Conservation (phyloP, 2,113 vertebrate genomes). For the Mobula hypostoma region DNA sequence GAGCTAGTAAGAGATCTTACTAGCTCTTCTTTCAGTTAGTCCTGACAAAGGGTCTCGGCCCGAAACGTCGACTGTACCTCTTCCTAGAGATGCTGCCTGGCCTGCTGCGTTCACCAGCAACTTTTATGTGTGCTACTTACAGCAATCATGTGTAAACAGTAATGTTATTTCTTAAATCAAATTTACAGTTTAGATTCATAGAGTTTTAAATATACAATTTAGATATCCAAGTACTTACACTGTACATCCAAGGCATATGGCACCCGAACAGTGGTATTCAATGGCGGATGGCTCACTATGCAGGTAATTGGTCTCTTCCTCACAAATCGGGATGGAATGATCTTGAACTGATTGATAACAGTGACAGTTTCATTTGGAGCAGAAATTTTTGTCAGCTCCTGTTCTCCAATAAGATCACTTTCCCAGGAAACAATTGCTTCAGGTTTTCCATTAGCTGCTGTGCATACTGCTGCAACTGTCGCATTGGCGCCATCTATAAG, state of each 20-base stretch:
- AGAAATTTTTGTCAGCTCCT: slow-evolving; percentile 57
- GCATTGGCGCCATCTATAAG: slow-evolving; percentile 78
- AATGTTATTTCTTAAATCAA: too few species aligned
- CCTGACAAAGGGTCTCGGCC: too few species aligned
- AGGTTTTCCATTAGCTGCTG: slow-evolving; percentile 81
- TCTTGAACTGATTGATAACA: slow-evolving; percentile 67
- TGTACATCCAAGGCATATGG: slow-evolving; percentile 76
- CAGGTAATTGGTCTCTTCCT: slow-evolving; percentile 80
- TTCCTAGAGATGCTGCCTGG: too few species aligned
- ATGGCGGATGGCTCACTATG: slow-evolving; percentile 80
- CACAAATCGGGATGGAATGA: slow-evolving; percentile 72
- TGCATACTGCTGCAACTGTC: slow-evolving; percentile 81
- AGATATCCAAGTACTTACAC: slow-evolving; percentile 68
- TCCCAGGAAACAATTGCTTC: slow-evolving; percentile 84
- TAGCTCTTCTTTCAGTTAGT: too few species aligned
- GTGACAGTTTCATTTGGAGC: slow-evolving; percentile 79
- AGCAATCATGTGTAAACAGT: background rate
- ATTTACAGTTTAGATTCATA: background rate
- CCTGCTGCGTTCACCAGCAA: too few species aligned
- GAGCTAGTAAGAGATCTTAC: too few species aligned
- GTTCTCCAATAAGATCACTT: slow-evolving; percentile 69
- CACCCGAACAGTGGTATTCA: slow-evolving; percentile 75
- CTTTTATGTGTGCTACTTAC: background rate
- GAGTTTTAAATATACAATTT: background rate
- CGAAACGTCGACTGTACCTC: too few species aligned